Base-by-base conservation (phyloP, 2,113 vertebrate species). In the Pelusios castaneus region DNA sequence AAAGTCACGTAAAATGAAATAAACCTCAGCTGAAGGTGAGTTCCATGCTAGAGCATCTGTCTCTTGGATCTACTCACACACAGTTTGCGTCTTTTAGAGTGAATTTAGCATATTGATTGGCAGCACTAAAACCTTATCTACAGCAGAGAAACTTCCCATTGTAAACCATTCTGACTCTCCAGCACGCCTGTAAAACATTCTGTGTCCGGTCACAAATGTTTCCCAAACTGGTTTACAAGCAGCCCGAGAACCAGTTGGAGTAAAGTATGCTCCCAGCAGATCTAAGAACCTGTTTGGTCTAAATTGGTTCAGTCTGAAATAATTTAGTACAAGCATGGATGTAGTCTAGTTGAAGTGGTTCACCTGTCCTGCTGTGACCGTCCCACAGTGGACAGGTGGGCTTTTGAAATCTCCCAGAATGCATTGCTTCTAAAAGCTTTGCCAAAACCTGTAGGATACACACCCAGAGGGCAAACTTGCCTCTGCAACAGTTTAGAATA, bases 251-350 rank as follows among this genome's bases (percentile, higher is more conserved):
- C 21, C 52, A 75, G 67, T 79, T 88, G 80, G 25, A 90, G 51
- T 25, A 73, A 41, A 21, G 38, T 55, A 38, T 89, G 24, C 51
- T 51, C 80, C 56, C 9, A 88, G 52, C 56, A 47, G 13, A 12
- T 60, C 51, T 56, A 19, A 55, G 58, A 34, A n/a, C 14, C 16
- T 63, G 60, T 0, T 1, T 11, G 58, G 12, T 0, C 0, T 43
- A 77, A 88, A 7, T 27, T n/a, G 60, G 13, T 82, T 45, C 47
- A 83, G 4, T 5, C 10, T 38, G 27, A 45, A 70, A 43, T 1
- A 43, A 29, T 43, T 10, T 49, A 63, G 47, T 43, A 85, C 17
- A 54, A 49, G n/a, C 31, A 38, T 17, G 25, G 52, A 82, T 12
- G n/a, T 19, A 47, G 3, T 2, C 14, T 60, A 38, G 24, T 4